Base-by-base conservation (phyloP, 2,797 vertebrate species). In the Acanthopagrus latus region DNA sequence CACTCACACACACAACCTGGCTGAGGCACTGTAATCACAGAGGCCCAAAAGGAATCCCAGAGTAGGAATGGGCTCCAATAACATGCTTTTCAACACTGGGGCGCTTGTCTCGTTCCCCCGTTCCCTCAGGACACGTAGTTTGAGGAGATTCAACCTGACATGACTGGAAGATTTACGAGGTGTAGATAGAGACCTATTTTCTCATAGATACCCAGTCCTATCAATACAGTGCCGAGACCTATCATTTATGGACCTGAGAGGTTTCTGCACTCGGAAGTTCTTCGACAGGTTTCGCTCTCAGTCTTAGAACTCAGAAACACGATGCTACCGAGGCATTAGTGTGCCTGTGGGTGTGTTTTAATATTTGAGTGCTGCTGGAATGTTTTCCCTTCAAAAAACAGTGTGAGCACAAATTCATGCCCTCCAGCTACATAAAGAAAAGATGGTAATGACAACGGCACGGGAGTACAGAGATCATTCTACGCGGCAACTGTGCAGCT, bases 61-160 rank as follows among this genome's bases (percentile, higher is more conserved):
- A 88, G 62, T 71, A 82, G 82, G 86, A 89, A 85, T 55, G 75
- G 75, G 60, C 82, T 92, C 87, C 86, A 88, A 91, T 84, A 92
- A 92, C 92, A 88, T 64, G 57, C 59, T 88, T 90, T 91, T 86
- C 83, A 86, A 90, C 76, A 83, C 47, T 54, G 71, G 68, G 80
- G 72, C 54, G 54, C 82, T 78, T 79, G 81, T 86, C 85, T 89
- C 82, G 71, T 86, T 88, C 54, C 4, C 76, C 83, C 50, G 41
- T 82, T 85, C 83, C 92, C 88, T 29, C 44, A 25, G 83, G 88
- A 85, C 71, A 58, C 51, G 74, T 68, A 88, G 84, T 85, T 88
- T 82, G 65, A 86, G 81, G 56, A 92, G 89, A 91, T 90, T 86
- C 82, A 83, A 82, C 76, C 79, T 74, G 80, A 93, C 88, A 68